These are phyloP conservation scores for Heteromormyrus szaboi DNA, from an alignment of 2,797 vertebrate species.

Conservation along the genomic window DNA sequence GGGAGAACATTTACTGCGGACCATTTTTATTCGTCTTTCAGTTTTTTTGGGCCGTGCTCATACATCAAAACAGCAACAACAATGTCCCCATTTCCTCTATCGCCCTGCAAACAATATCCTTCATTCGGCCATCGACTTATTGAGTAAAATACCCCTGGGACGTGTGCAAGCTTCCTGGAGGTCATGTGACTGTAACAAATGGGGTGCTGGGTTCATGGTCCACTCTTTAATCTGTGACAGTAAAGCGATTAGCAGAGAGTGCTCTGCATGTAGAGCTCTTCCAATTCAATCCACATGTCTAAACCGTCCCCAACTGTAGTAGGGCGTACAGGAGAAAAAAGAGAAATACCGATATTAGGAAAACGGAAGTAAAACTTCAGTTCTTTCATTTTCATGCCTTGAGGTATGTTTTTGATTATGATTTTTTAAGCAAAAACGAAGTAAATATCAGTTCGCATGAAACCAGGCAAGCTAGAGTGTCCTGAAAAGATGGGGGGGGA, in stretches of 20 bases:
- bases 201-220: not conserved
- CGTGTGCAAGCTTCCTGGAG: not conserved
- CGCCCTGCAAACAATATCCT: not conserved
- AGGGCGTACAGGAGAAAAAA: not conserved
- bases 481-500: not conserved
- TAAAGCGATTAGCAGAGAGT: not conserved
- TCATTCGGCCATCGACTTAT: not conserved
- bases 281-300: slow-evolving; percentile 10
- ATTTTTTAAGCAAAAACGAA: not conserved
- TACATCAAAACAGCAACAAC: not conserved
- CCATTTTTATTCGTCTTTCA: not conserved
- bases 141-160: not conserved
- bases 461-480: not conserved
- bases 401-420: not conserved
- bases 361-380: not conserved
- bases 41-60: not conserved
- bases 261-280: not conserved
- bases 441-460: not conserved
- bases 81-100: not conserved
- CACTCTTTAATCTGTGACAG: slow-evolving; percentile 9
- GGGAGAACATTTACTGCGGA: not conserved
- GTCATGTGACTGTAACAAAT: not conserved
- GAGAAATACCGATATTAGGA: not conserved
- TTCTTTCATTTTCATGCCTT: not conserved
- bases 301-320: not conserved